phyloP scores from a whole-genome alignment of 2,888 invertebrate species.

The Spicauda simplicius region DNA sequence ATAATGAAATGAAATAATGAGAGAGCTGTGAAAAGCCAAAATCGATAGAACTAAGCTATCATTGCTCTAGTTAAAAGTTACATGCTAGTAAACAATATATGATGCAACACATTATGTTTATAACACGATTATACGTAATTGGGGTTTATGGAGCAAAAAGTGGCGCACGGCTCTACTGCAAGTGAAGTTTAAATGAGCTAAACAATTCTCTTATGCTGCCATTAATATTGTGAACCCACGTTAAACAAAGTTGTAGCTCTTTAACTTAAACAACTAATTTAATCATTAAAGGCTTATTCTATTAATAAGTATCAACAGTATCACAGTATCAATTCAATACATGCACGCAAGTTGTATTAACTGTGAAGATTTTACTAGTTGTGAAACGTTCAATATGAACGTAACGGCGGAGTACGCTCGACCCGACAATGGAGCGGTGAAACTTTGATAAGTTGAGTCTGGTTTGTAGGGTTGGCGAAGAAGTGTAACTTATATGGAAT shows the following conservation, averaged over 20 bases:
- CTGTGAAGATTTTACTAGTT: conserved; percentile 44
- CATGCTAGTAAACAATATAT: not conserved
- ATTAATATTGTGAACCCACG: not conserved
- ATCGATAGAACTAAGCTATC: too few relatives aligned
- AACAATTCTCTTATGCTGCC: not conserved
- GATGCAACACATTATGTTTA: not conserved
- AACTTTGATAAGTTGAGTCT: conserved; percentile 68
- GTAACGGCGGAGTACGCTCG: conserved; percentile 44
- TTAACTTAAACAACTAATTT: not conserved
- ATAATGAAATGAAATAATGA: too few relatives aligned
- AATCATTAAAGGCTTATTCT: not conserved
- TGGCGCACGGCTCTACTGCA: not conserved
- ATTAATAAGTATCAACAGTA: too few relatives aligned
- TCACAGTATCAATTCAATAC: not conserved
- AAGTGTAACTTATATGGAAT: not conserved
- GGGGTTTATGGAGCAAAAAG: not conserved
- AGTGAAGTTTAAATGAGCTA: not conserved
- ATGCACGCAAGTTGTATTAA: conserved; percentile 20
- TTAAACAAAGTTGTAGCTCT: not conserved
- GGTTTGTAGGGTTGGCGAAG: conserved; percentile 39
- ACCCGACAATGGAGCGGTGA: conserved; percentile 61
- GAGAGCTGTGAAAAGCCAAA: too few relatives aligned
- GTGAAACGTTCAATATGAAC: conserved; percentile 56
- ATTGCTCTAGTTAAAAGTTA: too few relatives aligned
- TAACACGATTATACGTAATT: not conserved